phyloP scores from a whole-genome alignment of 1,140 invertebrate species.

The Diachasma alloeum region DNA sequence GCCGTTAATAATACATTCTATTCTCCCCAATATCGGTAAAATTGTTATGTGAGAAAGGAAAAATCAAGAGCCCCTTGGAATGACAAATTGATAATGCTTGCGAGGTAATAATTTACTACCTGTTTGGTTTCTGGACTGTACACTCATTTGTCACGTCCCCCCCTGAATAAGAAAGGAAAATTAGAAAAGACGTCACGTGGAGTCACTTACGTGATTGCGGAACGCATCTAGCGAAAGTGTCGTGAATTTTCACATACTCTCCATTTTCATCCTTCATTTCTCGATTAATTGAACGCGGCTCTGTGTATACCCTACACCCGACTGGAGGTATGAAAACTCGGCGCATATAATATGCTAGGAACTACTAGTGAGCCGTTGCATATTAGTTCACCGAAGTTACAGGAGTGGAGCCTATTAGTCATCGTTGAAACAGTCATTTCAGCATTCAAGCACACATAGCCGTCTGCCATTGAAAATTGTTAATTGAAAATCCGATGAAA shows the following conservation, averaged over 20 bases:
- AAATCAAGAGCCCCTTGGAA: neutral
- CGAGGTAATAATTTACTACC: neutral
- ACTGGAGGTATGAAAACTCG: neutral
- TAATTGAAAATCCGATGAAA: too few species aligned
- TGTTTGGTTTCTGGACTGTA: too few species aligned
- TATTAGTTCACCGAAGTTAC: neutral
- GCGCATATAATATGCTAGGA: neutral
- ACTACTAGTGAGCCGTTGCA: neutral
- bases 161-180: neutral
- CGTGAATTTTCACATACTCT: neutral
- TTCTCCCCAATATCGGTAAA: neutral
- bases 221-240: neutral
- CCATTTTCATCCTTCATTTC: neutral
- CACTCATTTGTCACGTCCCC: neutral
- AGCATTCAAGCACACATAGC: constrained; percentile 35
- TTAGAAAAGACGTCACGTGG: neutral
- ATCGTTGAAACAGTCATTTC: constrained; percentile 46
- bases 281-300: neutral
- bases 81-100: neutral
- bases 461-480: too few species aligned
- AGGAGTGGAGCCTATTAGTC: constrained; percentile 36
- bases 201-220: neutral
- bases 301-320: neutral
- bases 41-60: neutral
- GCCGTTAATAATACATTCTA: neutral